These are phyloP conservation scores for Phalacrocorax aristotelis DNA, from an alignment of 2,113 vertebrate genomes.

Conservation along the genomic window DNA sequence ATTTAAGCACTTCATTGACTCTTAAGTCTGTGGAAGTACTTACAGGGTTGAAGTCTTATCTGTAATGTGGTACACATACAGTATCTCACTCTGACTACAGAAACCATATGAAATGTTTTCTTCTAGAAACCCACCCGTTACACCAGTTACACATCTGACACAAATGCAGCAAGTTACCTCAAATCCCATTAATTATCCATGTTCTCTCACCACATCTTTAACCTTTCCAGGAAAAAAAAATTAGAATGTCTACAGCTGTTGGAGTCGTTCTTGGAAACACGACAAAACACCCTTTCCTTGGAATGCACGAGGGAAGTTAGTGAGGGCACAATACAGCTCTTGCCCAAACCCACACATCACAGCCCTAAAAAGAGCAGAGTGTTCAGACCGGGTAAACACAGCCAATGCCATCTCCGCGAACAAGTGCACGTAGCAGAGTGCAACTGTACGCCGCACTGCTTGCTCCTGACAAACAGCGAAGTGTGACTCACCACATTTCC, in stretches of 20 bases:
- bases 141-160: not conserved
- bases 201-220: not conserved
- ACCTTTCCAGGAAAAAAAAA: not conserved
- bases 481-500: not conserved
- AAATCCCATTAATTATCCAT: not conserved
- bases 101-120: not conserved
- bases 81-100: not conserved
- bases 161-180: not conserved
- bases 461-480: not conserved
- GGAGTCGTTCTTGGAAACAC: not conserved
- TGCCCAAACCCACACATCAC: not conserved
- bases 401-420: rapidly evolving
- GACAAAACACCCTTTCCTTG: not conserved
- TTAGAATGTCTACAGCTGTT: not conserved
- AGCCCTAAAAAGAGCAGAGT: not conserved
- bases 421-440: not conserved
- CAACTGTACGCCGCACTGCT: not conserved
- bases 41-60: not conserved
- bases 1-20: not conserved
- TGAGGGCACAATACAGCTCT: not conserved
- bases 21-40: not conserved
- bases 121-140: not conserved
- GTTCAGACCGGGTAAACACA: not conserved
- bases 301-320: not conserved
- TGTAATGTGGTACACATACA: too few species aligned